phyloP scores from a whole-genome alignment of 2,888 invertebrate species.

The Lasiommata megera region DNA sequence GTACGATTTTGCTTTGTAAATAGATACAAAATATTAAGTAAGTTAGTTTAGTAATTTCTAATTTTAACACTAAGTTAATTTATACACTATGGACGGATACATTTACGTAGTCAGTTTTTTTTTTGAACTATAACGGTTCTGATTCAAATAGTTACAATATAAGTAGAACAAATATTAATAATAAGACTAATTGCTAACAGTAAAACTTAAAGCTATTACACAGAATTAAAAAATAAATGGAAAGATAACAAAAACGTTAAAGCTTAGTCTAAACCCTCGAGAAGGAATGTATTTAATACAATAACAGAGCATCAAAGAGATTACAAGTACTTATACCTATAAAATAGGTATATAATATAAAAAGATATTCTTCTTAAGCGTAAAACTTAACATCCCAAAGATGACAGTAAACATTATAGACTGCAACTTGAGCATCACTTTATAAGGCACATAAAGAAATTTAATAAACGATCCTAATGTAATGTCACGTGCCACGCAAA shows the following conservation, averaged over 20 bases:
- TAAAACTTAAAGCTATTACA: slow-evolving; percentile 2
- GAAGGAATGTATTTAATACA: slow-evolving; percentile 54
- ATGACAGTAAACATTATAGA: slow-evolving; percentile 2
- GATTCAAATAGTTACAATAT: background rate
- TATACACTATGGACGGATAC: slow-evolving; percentile 23
- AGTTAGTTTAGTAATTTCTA: slow-evolving; percentile 1
- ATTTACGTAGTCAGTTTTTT: slow-evolving; percentile 5
- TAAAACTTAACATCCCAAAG: slow-evolving; percentile 22
- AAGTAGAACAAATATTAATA: background rate
- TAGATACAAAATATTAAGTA: slow-evolving; percentile 10
- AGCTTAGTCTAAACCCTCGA: slow-evolving; percentile 28
- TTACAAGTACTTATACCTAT: slow-evolving; percentile 4
- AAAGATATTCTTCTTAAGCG: slow-evolving; percentile 14
- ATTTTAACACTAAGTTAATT: slow-evolving; percentile 5
- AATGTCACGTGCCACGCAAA: no score
- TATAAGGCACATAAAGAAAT: slow-evolving; percentile 14
- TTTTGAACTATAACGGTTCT: background rate
- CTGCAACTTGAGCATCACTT: slow-evolving; percentile 10
- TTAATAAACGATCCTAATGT: background rate
- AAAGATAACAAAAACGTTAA: slow-evolving; percentile 25
- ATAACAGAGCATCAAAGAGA: slow-evolving; percentile 38
- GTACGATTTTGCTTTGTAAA: slow-evolving; percentile 9
- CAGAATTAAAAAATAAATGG: slow-evolving; percentile 7
- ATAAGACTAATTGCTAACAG: background rate
- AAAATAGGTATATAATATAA: slow-evolving; percentile 16